Base-by-base conservation (phyloP, 2,797 vertebrate genomes). In the Cheracebus regulus region DNA sequence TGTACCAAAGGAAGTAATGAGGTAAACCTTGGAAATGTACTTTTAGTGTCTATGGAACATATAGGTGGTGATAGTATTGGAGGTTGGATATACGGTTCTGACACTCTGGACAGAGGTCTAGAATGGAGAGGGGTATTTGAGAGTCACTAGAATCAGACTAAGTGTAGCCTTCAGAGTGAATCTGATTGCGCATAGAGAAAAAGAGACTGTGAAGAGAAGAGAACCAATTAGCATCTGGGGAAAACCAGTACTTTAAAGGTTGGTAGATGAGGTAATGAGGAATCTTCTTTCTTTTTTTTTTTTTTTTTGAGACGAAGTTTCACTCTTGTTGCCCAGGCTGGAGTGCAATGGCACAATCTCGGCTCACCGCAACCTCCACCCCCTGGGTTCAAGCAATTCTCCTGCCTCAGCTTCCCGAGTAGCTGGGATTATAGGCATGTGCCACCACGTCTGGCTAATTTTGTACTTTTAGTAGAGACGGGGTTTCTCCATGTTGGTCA, bases 61-160 rank as follows among this genome's bases (percentile, higher is more conserved):
- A 36, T 1, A 90, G 41, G 41, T 73, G 26, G 46, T 64, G 41
- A n/a, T 12, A 82, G 33, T 93, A 41, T 1, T 76, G 28, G 76
- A 83, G 57, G 13, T 33, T 76, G 48, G 17, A 81, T 90, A 75
- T 67, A 86, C 14, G 15, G 57, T 84, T 95, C 58, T 85, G 67
- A 88, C 15, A 78, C 81, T 83, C 46, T 78, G 58, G 36, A 61
- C 14, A 73, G 64, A 76, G 58, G n/a, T 84, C 39, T 82, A 83
- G 36, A 67, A 86, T 79, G 41, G 70, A 95, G 14, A 89, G 36
- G 70, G 17, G 75, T 70, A 83, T 87, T 14, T 67, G 50, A 92
- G 46, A 93, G 33, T 93, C 92, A 95, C 19, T 91, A 72, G 50
- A 95, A 94, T 90, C 75, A 80, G n/a, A 64, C 33, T 78, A 85